Conservation (phyloP, 2,888 invertebrate species). For the Pollenia amentaria region DNA sequence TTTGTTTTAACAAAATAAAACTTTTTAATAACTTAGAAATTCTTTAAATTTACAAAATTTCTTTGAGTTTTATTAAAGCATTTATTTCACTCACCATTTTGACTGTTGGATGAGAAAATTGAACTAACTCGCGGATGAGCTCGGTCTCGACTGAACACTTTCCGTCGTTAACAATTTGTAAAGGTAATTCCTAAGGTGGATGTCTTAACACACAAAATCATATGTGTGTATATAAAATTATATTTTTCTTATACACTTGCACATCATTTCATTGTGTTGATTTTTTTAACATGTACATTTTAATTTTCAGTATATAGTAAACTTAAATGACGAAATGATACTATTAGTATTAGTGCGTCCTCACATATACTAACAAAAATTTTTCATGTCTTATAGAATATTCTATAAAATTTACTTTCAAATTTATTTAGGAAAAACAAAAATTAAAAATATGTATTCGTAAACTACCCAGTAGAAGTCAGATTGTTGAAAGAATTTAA, state of each 20-base stretch:
- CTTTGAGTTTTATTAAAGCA: conserved; percentile 42
- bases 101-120: conserved; percentile 86
- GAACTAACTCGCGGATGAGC: conserved; percentile 85
- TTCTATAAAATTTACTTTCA: conserved; percentile 35
- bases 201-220: conserved; percentile 69
- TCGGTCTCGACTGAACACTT: conserved; percentile 85
- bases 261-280: conserved; percentile 32
- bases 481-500: conserved; percentile 39
- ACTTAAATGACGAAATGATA: conserved; percentile 69
- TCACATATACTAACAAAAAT: conserved; percentile 30
- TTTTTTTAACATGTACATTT: conserved; percentile 8
- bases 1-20: conserved; percentile 21
- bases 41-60: conserved; percentile 68
- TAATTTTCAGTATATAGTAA: conserved; percentile 30
- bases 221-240: conserved; percentile 61
- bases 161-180: conserved; percentile 82
- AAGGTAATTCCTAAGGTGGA: conserved; percentile 84
- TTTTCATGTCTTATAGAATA: conserved; percentile 4
- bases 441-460: conserved; percentile 6
- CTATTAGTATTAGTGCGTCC: conserved; percentile 40
- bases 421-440: conserved; percentile 23
- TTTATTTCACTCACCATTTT: conserved; percentile 87
- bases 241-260: conserved; percentile 45
- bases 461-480: conserved; percentile 23
- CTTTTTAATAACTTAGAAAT: conserved; percentile 30